phyloP scores from a whole-genome alignment of 2,113 vertebrate species.

The Steatornis caripensis region DNA sequence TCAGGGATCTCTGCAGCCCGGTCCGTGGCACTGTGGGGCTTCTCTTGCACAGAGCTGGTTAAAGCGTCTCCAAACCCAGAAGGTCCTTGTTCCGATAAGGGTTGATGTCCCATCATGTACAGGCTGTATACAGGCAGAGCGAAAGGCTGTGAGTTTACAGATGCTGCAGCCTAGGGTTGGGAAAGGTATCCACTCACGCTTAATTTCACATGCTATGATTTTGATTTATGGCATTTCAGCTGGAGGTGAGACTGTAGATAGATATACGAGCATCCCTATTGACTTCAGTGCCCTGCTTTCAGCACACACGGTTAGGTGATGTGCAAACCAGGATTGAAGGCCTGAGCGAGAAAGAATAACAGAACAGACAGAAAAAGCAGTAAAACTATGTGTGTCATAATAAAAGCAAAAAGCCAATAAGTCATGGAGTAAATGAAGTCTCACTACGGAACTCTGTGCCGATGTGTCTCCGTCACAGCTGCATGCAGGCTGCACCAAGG shows the following conservation, averaged over 20 bases:
- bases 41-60: background rate
- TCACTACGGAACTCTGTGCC: background rate
- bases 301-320: background rate
- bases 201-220: background rate
- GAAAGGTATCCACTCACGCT: background rate
- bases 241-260: background rate
- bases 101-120: background rate
- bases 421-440: background rate
- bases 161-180: background rate
- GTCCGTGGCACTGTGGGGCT: background rate
- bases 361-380: background rate
- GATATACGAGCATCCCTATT: accelerated
- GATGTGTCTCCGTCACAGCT: background rate
- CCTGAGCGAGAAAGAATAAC: background rate
- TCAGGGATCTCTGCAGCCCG: background rate
- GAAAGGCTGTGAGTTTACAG: background rate
- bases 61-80: background rate
- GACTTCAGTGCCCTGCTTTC: background rate
- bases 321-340: background rate
- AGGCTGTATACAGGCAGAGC: background rate
- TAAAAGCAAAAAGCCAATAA: background rate
- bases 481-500: background rate
- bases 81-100: background rate
- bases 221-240: background rate
- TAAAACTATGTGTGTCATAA: background rate